A percentile compares a stretch with the other conserved stretches of the same genome.
Evolutionary conservation across 2,797 vertebrate genomes (phyloP).

Genomic region (Myiothlypis chrysogaster): DNA sequence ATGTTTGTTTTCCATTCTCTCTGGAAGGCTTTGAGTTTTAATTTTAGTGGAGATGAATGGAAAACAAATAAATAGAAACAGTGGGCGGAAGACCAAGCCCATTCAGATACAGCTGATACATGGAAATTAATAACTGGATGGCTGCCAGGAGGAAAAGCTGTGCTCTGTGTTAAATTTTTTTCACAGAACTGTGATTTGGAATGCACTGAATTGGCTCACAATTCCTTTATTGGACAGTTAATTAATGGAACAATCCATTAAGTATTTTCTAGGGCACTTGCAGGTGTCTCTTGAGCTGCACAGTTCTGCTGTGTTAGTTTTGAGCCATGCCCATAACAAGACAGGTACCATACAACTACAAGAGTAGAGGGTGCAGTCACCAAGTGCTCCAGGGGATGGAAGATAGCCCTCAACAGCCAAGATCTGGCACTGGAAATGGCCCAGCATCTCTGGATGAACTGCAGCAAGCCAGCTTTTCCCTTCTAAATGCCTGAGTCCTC

Average conservation of each 20-base stretch:
- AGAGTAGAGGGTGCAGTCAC: background rate
- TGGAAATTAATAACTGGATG: conserved; percentile 32
- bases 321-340: background rate
- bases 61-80: conserved; percentile 58
- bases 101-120: conserved; percentile 22
- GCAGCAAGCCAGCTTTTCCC: background rate
- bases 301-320: background rate
- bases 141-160: conserved; percentile 15
- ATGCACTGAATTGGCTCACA: background rate
- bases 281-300: background rate
- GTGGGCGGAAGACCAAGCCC: conserved; percentile 11
- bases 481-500: background rate
- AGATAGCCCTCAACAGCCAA: background rate
- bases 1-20: conserved; percentile 25
- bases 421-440: background rate
- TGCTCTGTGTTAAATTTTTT: conserved; percentile 8
- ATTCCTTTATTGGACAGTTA: background rate
- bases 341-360: background rate
- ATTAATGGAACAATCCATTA: background rate
- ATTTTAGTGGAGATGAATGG: conserved; percentile 21
- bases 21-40: conserved; percentile 20
- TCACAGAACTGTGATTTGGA: conserved; percentile 10
- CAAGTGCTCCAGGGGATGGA: background rate
- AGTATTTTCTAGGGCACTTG: background rate
- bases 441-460: background rate